Evolutionary conservation across 2,888 invertebrate genomes (phyloP).

Genomic region (Tipula vernalis): DNA sequence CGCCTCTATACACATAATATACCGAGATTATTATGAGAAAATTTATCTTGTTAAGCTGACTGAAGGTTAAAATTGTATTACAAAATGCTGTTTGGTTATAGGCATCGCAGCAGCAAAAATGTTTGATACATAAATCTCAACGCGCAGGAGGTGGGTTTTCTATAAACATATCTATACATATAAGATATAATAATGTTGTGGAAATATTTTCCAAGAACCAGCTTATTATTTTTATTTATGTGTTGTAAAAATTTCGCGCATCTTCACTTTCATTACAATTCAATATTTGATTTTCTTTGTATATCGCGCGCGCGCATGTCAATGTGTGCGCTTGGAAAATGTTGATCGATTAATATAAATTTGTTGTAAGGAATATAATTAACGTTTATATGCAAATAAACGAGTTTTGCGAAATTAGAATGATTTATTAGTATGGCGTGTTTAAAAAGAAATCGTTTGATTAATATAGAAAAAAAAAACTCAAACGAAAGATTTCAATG

Average conservation of each 20-base stretch:
- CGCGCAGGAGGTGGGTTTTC: neutral
- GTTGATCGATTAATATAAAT: neutral
- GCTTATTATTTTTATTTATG: neutral
- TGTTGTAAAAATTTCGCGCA: neutral
- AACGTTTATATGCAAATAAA: neutral
- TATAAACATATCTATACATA: no score
- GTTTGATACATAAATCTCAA: neutral
- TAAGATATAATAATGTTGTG: neutral
- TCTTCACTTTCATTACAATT: neutral
- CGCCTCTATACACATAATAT: neutral
- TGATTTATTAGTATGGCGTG: neutral
- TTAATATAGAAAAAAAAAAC: neutral
- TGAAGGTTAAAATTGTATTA: neutral
- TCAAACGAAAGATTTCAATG: neutral
- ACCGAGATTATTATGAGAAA: neutral
- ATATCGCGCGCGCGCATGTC: neutral
- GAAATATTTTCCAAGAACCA: neutral
- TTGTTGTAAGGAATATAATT: neutral
- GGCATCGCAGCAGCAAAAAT: neutral
- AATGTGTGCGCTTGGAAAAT: no score
- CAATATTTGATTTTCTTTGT: neutral
- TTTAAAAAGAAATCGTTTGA: neutral
- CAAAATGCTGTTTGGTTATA: neutral
- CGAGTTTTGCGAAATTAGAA: neutral
- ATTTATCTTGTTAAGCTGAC: neutral